Percentiles rank a stretch among this genome's conserved stretches.
Conservation (phyloP, 2,888 invertebrate species). For the Micropterix aruncella region DNA sequence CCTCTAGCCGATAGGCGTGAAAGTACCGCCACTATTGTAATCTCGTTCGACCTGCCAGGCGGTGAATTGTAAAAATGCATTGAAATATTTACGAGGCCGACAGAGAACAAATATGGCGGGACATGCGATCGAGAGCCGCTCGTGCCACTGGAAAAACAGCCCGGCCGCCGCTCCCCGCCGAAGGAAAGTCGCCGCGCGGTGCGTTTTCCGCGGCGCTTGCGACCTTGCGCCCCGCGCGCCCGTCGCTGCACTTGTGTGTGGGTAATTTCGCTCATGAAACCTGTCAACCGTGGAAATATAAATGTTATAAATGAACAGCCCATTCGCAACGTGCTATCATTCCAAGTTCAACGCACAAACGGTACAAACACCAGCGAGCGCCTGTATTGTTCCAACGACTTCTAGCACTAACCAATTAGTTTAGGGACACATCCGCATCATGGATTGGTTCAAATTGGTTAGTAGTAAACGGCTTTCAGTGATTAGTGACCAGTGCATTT, state of each 20-base stretch:
- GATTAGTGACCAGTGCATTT: too few relatives aligned
- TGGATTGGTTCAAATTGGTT: constrained; percentile 42
- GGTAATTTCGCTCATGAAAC: not conserved
- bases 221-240: not conserved
- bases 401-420: not conserved
- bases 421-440: constrained; percentile 11
- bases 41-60: not conserved
- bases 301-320: not conserved
- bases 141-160: not conserved
- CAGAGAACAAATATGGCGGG: not conserved
- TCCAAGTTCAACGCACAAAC: not conserved
- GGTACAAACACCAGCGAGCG: not conserved
- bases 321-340: not conserved
- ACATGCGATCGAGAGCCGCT: not conserved
- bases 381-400: not conserved
- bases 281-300: not conserved
- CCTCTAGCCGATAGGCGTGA: not conserved
- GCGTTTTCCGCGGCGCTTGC: not conserved
- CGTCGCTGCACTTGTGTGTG: not conserved
- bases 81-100: not conserved
- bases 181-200: not conserved
- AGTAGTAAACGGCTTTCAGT: constrained; percentile 25
- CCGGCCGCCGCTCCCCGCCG: not conserved
- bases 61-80: not conserved
- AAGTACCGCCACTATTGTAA: not conserved